A percentile compares a stretch with the other conserved stretches of the same genome.
These are phyloP conservation scores for Cavia porcellus DNA, from an alignment of 2,113 vertebrate genomes.

Conservation along the genomic window DNA sequence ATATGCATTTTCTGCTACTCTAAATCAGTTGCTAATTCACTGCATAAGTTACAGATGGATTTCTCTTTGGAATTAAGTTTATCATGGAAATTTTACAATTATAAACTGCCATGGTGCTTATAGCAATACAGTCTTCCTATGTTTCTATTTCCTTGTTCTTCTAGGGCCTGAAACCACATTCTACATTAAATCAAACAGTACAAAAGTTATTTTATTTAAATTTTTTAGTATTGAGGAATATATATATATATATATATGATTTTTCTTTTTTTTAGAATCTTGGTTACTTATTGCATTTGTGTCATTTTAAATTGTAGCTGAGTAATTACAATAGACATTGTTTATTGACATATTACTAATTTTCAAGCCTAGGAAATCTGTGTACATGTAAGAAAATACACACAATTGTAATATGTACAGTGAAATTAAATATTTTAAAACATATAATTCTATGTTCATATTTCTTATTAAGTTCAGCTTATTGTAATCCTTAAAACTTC, in stretches of 20 bases:
- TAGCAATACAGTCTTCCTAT: constrained; percentile 15
- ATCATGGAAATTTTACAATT: constrained; percentile 75
- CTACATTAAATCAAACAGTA: neutral
- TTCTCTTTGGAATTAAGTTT: constrained; percentile 85
- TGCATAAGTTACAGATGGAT: constrained; percentile 85
- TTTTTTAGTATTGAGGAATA: neutral
- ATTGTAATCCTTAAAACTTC: neutral
- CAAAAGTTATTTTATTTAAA: neutral
- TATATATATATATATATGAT: neutral
- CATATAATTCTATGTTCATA: neutral
- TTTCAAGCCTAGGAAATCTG: neutral
- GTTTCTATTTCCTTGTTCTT: neutral
- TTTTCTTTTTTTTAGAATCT: neutral
- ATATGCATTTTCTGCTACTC: constrained; percentile 83
- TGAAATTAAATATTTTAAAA: neutral
- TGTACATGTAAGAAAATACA: neutral
- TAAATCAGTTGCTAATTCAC: constrained; percentile 89
- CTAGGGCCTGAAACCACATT: neutral
- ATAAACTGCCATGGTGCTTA: neutral
- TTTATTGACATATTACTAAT: neutral
- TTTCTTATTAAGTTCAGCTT: neutral
- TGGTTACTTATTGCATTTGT: neutral
- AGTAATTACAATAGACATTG: neutral
- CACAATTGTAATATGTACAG: neutral
- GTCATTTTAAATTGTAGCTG: neutral